Conservation (phyloP, 2,888 invertebrate genomes). For the Cephalotes varians region DNA sequence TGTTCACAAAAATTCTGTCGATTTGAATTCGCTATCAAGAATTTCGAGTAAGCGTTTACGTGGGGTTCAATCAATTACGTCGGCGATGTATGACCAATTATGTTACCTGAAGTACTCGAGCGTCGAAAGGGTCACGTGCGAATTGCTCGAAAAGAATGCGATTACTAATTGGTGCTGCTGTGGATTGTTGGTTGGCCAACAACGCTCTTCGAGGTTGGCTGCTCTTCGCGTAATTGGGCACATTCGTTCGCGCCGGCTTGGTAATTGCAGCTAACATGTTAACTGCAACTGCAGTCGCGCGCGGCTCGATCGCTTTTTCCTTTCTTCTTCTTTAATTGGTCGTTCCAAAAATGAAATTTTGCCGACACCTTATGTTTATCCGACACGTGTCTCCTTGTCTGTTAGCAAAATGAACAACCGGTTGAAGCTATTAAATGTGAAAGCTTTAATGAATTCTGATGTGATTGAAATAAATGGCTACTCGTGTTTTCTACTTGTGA, state of each 20-base stretch:
- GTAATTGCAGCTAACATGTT: conserved; percentile 78
- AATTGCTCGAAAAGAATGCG: conserved; percentile 70
- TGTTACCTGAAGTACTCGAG: neutral
- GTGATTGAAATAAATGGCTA: conserved; percentile 28
- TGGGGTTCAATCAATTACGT: neutral
- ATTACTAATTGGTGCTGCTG: conserved; percentile 73
- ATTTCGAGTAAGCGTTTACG: neutral
- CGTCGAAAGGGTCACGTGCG: conserved; percentile 53
- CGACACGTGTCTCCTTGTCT: neutral
- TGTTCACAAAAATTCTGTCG: neutral
- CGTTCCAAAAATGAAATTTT: conserved; percentile 36
- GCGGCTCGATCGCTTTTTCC: conserved; percentile 49
- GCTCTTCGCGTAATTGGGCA: conserved; percentile 76
- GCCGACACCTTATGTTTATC: neutral
- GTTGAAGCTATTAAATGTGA: conserved; percentile 1
- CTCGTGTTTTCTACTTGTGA: neutral
- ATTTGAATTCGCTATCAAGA: neutral
- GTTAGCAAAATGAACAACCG: neutral
- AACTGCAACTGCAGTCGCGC: conserved; percentile 66
- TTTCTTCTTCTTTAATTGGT: conserved; percentile 41
- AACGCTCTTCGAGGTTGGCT: conserved; percentile 46
- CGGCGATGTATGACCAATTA: conserved; percentile 7
- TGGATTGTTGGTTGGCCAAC: conserved; percentile 60
- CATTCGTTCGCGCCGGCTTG: conserved; percentile 75
- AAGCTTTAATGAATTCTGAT: conserved; percentile 13